phyloP scores from a whole-genome alignment of 2,888 invertebrate species.

The Scelioninae gen. 2 region DNA sequence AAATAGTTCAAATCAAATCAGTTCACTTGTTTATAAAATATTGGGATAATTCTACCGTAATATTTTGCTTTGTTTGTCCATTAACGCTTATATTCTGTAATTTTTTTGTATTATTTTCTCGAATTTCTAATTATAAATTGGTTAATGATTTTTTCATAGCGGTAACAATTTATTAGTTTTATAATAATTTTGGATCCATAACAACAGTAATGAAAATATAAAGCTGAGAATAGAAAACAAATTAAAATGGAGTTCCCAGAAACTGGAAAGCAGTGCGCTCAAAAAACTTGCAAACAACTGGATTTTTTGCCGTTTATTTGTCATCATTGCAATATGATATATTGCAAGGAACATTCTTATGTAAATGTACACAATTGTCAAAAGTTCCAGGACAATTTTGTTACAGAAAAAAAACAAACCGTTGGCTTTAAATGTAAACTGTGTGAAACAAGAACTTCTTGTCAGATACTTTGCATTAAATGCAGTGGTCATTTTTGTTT shows the following conservation, averaged over 20 bases:
- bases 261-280: constrained; percentile 81
- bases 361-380: constrained; percentile 78
- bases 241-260: constrained; percentile 83
- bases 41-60: too few relatives aligned
- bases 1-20: too few relatives aligned
- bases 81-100: too few relatives aligned
- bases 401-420: constrained; percentile 62
- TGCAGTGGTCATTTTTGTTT: constrained; percentile 84
- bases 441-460: constrained; percentile 79
- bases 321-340: constrained; percentile 78
- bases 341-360: constrained; percentile 83
- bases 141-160: too few relatives aligned
- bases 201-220: too few relatives aligned
- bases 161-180: too few relatives aligned
- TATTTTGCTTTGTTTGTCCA: too few relatives aligned
- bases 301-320: constrained; percentile 86
- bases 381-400: constrained; percentile 67
- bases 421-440: constrained; percentile 77
- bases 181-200: too few relatives aligned
- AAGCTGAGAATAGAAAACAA: too few relatives aligned
- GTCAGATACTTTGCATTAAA: constrained; percentile 81
- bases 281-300: constrained; percentile 80
- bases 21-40: too few relatives aligned
- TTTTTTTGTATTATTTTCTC: too few relatives aligned
- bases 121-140: too few relatives aligned